These are phyloP conservation scores for Hypercompe scribonia DNA, from an alignment of 2,888 invertebrate genomes.

Conservation along the genomic window DNA sequence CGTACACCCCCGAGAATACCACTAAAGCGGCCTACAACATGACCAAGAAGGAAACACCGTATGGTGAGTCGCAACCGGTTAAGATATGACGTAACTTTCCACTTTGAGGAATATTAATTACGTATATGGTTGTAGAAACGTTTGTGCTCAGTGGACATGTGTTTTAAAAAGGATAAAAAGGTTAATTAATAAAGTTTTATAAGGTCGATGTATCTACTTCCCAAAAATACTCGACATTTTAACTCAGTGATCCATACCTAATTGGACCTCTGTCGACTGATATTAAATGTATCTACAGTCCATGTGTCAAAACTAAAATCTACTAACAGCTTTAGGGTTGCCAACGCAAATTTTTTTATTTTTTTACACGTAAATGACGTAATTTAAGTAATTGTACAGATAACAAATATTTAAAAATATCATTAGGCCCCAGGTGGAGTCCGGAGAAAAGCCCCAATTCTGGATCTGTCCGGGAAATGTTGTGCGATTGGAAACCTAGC, in stretches of 20 bases:
- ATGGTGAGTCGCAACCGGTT: slow-evolving; percentile 91
- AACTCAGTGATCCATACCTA: not conserved
- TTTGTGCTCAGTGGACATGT: slow-evolving; percentile 5
- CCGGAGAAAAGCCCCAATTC: not conserved
- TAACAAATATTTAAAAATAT: not conserved
- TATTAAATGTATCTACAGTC: slow-evolving; percentile 12
- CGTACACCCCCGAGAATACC: slow-evolving; percentile 83
- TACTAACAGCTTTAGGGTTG: slow-evolving; percentile 13
- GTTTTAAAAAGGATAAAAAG: not conserved
- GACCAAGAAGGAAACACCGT: slow-evolving; percentile 96
- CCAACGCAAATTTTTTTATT: slow-evolving; percentile 3
- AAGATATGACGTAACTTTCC: slow-evolving; percentile 34
- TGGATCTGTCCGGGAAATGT: slow-evolving; percentile 10
- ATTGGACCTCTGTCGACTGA: slow-evolving; percentile 1
- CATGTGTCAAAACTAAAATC: not conserved
- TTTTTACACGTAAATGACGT: no score
- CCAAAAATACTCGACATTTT: not conserved
- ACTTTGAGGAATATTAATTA: not conserved
- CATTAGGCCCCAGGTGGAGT: not conserved
- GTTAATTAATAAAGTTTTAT: not conserved
- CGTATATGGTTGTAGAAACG: not conserved
- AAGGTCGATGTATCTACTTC: not conserved
- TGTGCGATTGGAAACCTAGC: slow-evolving; percentile 9
- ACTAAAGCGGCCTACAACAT: slow-evolving; percentile 87
- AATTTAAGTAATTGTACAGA: no score